phyloP scores from a whole-genome alignment of 53 echinoderm and acorn worm species.

The Paelopatides confundens region DNA sequence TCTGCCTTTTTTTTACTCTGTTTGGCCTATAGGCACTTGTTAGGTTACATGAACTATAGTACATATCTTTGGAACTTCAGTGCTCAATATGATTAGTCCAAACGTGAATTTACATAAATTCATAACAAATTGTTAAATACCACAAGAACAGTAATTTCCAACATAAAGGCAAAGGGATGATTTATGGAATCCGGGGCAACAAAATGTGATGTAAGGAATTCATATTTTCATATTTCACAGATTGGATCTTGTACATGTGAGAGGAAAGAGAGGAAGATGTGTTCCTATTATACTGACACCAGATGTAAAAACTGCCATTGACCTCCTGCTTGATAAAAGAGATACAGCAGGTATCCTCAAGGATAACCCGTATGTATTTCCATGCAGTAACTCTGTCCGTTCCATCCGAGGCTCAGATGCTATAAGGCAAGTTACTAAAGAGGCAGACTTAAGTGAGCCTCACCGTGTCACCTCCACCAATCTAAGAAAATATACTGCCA shows the following conservation, averaged over 20 bases:
- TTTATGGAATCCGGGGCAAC: no score
- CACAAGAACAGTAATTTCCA: no score
- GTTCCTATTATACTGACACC: background rate
- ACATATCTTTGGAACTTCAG: no score
- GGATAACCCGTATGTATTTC: background rate
- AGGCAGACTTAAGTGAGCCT: background rate
- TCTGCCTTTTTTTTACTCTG: no score
- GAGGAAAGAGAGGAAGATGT: constrained; percentile 12
- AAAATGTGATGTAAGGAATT: no score
- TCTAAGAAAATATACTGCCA: constrained; percentile 2
- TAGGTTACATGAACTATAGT: no score
- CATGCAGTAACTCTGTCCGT: background rate
- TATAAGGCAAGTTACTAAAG: background rate
- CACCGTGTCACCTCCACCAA: background rate
- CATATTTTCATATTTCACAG: background rate
- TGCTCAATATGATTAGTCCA: no score
- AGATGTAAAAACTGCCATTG: background rate
- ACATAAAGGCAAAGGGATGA: no score
- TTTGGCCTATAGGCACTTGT: no score
- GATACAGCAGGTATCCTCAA: background rate
- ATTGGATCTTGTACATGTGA: background rate
- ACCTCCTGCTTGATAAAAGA: background rate
- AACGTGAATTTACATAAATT: no score
- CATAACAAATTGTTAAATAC: no score
- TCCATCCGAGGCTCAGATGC: constrained; percentile 3